A percentile compares a stretch with the other conserved stretches of the same genome.
These are phyloP conservation scores for Sarcophilus harrisii DNA, from an alignment of 2,797 vertebrate species.

Conservation along the genomic window DNA sequence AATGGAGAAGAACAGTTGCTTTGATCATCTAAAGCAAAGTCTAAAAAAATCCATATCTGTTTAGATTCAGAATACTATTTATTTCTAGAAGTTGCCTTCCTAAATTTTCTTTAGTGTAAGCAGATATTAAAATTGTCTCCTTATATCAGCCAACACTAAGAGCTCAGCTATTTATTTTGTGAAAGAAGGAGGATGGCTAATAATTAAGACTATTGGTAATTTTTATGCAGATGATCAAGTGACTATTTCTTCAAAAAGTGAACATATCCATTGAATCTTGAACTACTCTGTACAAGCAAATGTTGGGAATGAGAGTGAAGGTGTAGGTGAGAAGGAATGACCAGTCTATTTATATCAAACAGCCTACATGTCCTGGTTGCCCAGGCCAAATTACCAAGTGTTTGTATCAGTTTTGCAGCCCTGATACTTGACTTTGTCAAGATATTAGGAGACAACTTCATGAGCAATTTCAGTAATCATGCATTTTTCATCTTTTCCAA, in stretches of 20 bases:
- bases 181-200: not conserved
- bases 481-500: constrained; percentile 56
- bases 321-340: not conserved
- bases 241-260: constrained; percentile 32
- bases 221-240: not conserved
- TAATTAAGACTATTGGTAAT: not conserved
- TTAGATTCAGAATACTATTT: constrained; percentile 49
- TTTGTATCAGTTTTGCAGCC: constrained; percentile 71
- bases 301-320: not conserved
- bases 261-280: not conserved
- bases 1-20: constrained; percentile 14
- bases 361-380: constrained; percentile 5
- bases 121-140: constrained; percentile 31
- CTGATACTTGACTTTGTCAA: constrained; percentile 68
- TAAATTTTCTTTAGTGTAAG: constrained; percentile 48
- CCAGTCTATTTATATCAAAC: not conserved
- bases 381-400: constrained; percentile 42
- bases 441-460: not conserved
- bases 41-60: constrained; percentile 26
- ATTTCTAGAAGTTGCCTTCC: constrained; percentile 44
- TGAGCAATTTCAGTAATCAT: constrained; percentile 55
- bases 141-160: not conserved
- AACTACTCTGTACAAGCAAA: constrained; percentile 1
- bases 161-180: not conserved
- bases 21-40: constrained; percentile 25